A percentile compares a stretch with the other conserved stretches of the same genome.
These are phyloP conservation scores for Drosophila nebulosa DNA, from an alignment of 1,140 invertebrate species.

Conservation along the genomic window DNA sequence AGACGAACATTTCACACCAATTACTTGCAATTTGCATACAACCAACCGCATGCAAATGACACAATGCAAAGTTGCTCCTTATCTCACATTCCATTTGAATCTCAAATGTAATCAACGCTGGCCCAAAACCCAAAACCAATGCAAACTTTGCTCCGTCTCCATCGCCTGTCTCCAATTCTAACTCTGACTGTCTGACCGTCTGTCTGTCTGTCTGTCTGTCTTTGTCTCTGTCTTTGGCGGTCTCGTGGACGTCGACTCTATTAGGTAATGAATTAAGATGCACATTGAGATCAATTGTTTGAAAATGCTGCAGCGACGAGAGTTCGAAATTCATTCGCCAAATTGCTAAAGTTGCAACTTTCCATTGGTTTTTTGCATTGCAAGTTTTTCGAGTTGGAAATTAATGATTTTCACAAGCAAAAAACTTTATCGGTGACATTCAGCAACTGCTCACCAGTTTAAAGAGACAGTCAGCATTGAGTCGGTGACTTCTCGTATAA, in stretches of 20 bases:
- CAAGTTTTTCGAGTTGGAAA: slow-evolving; percentile 33
- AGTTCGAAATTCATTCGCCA: slow-evolving; percentile 54
- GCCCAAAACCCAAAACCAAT: slow-evolving; percentile 29
- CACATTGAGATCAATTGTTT: slow-evolving; percentile 73
- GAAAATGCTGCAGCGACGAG: slow-evolving; percentile 47
- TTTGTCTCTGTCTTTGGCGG: not conserved
- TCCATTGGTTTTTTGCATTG: slow-evolving; percentile 46
- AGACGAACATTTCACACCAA: slow-evolving; percentile 72
- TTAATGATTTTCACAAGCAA: slow-evolving; percentile 52
- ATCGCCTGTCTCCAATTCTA: not conserved
- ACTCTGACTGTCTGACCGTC: too few species aligned
- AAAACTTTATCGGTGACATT: slow-evolving; percentile 41
- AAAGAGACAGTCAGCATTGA: not conserved
- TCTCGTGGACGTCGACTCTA: slow-evolving; percentile 41
- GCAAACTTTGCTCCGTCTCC: slow-evolving; percentile 46
- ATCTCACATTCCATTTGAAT: slow-evolving; percentile 36
- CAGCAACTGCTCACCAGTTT: not conserved
- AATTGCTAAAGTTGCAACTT: slow-evolving; percentile 66
- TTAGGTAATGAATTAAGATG: slow-evolving; percentile 74
- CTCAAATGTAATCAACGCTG: slow-evolving; percentile 71
- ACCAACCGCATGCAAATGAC: slow-evolving; percentile 74
- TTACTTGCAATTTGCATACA: slow-evolving; percentile 75
- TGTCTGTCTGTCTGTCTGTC: not conserved
- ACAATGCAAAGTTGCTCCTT: slow-evolving; percentile 54
- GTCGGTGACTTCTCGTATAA: not conserved